Evolutionary conservation across 2,888 invertebrate species (phyloP), one percentile per base, ranked within the genome.

Genomic region (Hipparchia sbordonii): DNA sequence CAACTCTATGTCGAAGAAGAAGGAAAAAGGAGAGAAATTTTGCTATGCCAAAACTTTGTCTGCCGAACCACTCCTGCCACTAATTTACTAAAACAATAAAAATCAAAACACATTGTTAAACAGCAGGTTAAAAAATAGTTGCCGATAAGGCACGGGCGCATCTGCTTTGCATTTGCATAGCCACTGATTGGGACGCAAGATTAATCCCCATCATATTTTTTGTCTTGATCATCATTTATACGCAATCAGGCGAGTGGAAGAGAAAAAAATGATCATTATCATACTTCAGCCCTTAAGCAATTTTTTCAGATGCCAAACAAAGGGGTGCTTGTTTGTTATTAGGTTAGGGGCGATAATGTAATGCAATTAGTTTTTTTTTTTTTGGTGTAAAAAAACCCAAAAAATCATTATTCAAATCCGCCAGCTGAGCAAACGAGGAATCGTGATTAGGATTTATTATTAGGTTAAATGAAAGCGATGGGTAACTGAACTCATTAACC

Each of bases 301-400:
- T 93, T 93, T 88, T 93, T 93, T 93, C 91, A 92, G 91, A 89
- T 84, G 79, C 83, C 88, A 90, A 92, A 93, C 90, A 92, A 93
- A 91, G 89, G 92, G 93, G 89, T 89, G 89, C 86, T 88, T 90
- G 88, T 92, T 91, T 91, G 90, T 90, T 93, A 92, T 92, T 91
- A 88, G 89, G 90, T 92, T 89, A 88, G 93, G 93, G 92, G 93
- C 92, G 93, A 92, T 92, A 93, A 93, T 92, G 88, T 90, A 87
- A 92, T 92, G 91, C 92, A 93, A 93, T 92, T 90, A 92, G 83
- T 89, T 23, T 23, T 87, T 89, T 87, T 89, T 92, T 90, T 89
- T 88, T 84, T 76, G 67, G 73, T 75, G 75, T 74, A 84, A 89
- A 90, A 90, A 91, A 89, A 87, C 78, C 77, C 76, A 81, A 84